Percentiles rank a stretch among this genome's conserved stretches.
phyloP scores from a whole-genome alignment of 2,888 invertebrate species.

The Synergus gifuensis region DNA sequence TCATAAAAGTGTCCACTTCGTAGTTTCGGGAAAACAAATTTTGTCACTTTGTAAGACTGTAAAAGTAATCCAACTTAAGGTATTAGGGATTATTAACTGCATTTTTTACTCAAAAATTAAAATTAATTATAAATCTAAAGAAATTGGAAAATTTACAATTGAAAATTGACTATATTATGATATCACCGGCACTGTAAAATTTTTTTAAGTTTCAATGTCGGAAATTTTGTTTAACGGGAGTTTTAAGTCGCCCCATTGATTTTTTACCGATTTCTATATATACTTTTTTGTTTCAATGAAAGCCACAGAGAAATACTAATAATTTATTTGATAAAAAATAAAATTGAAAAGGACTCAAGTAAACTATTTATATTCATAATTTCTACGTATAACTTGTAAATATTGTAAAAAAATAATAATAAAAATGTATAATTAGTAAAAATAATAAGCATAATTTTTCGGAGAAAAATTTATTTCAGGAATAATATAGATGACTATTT shows the following conservation, averaged over 20 bases:
- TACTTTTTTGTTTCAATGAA: too few species aligned
- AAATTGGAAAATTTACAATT: too few species aligned
- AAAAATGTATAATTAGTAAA: too few species aligned
- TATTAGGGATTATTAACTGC: not conserved
- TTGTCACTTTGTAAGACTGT: not conserved
- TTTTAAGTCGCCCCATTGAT: too few species aligned
- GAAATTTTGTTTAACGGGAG: too few species aligned
- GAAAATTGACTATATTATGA: too few species aligned
- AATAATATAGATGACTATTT: constrained; percentile 2
- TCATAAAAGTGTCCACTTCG: constrained; percentile 18
- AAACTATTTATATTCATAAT: not conserved
- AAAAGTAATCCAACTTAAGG: not conserved
- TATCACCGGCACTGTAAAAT: too few species aligned
- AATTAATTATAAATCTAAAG: too few species aligned
- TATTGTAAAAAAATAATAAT: not conserved
- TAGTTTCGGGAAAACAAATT: constrained; percentile 14
- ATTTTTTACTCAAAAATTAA: not conserved
- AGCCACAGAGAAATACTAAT: too few species aligned
- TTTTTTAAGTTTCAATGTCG: too few species aligned
- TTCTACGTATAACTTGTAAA: not conserved
- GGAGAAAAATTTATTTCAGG: not conserved
- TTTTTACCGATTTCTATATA: too few species aligned
- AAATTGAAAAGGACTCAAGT: not conserved
- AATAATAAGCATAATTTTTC: not conserved
- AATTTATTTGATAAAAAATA: too few species aligned